Percentiles rank a stretch among this genome's conserved stretches.
Evolutionary conservation across 2,113 vertebrate species (phyloP).

Genomic region (Athene noctua): DNA sequence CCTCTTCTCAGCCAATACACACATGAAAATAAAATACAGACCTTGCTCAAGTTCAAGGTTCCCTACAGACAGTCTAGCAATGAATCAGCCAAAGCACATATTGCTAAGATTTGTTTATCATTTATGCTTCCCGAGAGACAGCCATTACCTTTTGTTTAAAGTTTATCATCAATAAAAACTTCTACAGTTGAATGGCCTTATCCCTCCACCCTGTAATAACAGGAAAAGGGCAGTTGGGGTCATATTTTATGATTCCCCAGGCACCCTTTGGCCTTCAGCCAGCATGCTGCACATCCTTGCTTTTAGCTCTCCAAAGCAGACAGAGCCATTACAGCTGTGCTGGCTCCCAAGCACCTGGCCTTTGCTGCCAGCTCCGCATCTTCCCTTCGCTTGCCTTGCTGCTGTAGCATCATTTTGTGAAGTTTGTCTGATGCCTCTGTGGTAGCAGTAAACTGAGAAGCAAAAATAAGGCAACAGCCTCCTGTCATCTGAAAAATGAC

Average conservation of each 20-base stretch:
- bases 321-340: background rate
- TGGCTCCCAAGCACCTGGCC: background rate
- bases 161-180: constrained; percentile 33
- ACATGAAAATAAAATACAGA: background rate
- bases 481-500: background rate
- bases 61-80: background rate
- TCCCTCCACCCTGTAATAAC: background rate
- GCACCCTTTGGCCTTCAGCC: background rate
- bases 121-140: background rate
- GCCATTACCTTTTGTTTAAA: background rate
- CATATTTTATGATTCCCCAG: background rate
- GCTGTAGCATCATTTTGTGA: background rate
- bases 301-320: background rate
- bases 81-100: background rate
- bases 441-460: background rate
- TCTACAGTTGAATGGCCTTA: background rate
- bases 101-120: background rate
- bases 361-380: fast-evolving
- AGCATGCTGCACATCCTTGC: background rate
- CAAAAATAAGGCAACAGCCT: background rate
- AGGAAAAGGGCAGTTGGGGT: background rate
- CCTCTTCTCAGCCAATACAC: background rate
- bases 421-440: background rate
- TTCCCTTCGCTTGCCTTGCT: background rate
- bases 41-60: background rate